phyloP scores from a whole-genome alignment of 2,888 invertebrate genomes.

The Andrena flavipes region DNA sequence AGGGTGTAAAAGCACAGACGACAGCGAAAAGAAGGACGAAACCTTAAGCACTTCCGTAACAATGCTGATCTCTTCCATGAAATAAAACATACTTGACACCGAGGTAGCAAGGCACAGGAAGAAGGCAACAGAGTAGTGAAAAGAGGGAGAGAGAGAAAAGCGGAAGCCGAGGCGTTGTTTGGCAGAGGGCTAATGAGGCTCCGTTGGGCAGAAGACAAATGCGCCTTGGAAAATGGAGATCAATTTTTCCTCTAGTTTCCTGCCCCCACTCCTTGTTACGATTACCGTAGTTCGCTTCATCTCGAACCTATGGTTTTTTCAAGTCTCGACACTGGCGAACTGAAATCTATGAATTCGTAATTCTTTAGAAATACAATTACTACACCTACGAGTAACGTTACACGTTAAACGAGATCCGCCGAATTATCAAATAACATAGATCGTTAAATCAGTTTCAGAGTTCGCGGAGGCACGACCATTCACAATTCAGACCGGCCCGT shows the following conservation, averaged over 20 bases:
- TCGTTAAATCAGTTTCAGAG: neutral
- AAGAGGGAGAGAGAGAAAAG: conserved; percentile 27
- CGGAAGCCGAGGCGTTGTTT: conserved; percentile 68
- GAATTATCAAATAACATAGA: too few species aligned
- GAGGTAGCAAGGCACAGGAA: conserved; percentile 25
- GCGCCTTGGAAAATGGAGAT: conserved; percentile 68
- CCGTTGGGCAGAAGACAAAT: conserved; percentile 62
- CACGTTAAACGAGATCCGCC: too few species aligned
- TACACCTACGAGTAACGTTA: too few species aligned
- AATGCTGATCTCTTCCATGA: conserved; percentile 79
- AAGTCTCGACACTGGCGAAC: neutral
- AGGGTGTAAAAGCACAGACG: conserved; percentile 26
- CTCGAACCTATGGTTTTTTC: neutral
- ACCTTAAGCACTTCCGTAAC: conserved; percentile 80
- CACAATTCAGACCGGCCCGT: neutral
- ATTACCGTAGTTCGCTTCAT: conserved; percentile 11
- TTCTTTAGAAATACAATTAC: too few species aligned
- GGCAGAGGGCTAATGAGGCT: conserved; percentile 78
- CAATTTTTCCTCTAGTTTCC: conserved; percentile 64
- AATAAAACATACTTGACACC: conserved; percentile 77
- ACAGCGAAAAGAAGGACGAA: conserved; percentile 49
- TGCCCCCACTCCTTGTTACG: conserved; percentile 13
- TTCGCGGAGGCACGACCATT: neutral
- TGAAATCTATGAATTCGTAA: neutral
- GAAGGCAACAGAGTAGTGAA: conserved; percentile 32